Evolutionary conservation across 2,113 vertebrate genomes (phyloP).

Genomic region (Sminthopsis crassicaudata): DNA sequence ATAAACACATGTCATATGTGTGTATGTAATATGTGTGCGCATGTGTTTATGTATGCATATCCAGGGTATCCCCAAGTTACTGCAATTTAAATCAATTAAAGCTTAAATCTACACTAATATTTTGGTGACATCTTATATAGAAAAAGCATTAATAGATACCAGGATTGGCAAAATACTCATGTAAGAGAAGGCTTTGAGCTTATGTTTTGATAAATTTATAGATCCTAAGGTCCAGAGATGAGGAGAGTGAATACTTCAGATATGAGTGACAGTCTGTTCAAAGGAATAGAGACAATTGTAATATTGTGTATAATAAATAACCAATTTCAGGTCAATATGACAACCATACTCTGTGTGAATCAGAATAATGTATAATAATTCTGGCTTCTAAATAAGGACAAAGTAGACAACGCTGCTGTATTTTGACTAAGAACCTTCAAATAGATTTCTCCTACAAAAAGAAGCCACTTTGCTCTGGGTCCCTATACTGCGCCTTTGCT

Average conservation of each 20-base stretch:
- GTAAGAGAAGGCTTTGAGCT: neutral
- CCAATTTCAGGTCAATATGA: neutral
- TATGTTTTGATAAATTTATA: neutral
- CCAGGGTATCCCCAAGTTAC: neutral
- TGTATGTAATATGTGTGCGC: neutral
- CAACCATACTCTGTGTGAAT: neutral
- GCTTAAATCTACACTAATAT: neutral
- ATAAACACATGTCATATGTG: conserved; percentile 6
- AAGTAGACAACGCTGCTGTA: too few relatives aligned
- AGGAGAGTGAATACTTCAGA: neutral
- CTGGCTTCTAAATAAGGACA: neutral
- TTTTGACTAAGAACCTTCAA: too few relatives aligned
- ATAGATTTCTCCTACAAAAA: too few relatives aligned
- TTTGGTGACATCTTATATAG: neutral
- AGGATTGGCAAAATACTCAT: neutral
- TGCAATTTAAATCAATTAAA: neutral
- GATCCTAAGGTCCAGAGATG: neutral
- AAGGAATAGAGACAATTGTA: neutral
- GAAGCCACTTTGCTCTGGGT: too few relatives aligned
- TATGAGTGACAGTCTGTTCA: neutral
- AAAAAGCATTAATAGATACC: neutral
- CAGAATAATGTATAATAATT: neutral
- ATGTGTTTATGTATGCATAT: neutral
- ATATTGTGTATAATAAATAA: neutral
- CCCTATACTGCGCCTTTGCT: too few relatives aligned